These are phyloP conservation scores for Sebastes umbrosus DNA, from an alignment of 2,797 vertebrate species.

Conservation along the genomic window DNA sequence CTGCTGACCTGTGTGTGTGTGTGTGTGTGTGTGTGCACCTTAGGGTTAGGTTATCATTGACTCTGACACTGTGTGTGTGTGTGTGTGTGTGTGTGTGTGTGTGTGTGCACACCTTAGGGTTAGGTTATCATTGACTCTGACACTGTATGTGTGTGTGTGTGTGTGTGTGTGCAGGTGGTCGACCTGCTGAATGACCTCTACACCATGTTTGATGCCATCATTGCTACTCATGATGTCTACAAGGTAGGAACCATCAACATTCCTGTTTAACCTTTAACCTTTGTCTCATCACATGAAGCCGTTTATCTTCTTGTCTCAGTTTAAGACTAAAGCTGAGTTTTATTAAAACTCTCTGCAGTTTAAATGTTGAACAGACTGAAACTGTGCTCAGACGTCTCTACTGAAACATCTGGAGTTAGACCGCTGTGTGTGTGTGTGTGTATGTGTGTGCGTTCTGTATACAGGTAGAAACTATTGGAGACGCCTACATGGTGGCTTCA, in stretches of 20 bases:
- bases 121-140: neutral
- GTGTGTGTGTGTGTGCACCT: neutral
- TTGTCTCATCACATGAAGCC: neutral
- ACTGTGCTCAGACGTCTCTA: neutral
- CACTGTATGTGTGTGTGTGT: neutral
- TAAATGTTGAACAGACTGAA: neutral
- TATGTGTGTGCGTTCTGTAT: neutral
- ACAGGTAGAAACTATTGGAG: slow-evolving; percentile 90
- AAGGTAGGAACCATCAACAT: slow-evolving; percentile 76
- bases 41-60: too few relatives aligned
- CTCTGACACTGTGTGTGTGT: too few relatives aligned
- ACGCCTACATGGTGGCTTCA: slow-evolving; percentile 92
- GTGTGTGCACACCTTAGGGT: neutral
- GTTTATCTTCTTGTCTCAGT: neutral
- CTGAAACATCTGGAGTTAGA: too few relatives aligned
- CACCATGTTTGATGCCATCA: slow-evolving; percentile 93
- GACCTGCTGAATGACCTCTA: slow-evolving; percentile 92
- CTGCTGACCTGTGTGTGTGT: neutral
- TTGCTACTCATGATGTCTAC: slow-evolving; percentile 89
- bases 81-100: neutral
- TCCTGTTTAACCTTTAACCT: neutral
- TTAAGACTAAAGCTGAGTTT: neutral
- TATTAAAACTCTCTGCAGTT: neutral
- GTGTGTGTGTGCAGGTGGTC: slow-evolving; percentile 76
- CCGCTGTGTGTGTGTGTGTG: neutral